Evolutionary conservation across 2,888 invertebrate species (phyloP), one percentile per base, ranked within the genome.

Genomic region (Malachius bipustulatus): DNA sequence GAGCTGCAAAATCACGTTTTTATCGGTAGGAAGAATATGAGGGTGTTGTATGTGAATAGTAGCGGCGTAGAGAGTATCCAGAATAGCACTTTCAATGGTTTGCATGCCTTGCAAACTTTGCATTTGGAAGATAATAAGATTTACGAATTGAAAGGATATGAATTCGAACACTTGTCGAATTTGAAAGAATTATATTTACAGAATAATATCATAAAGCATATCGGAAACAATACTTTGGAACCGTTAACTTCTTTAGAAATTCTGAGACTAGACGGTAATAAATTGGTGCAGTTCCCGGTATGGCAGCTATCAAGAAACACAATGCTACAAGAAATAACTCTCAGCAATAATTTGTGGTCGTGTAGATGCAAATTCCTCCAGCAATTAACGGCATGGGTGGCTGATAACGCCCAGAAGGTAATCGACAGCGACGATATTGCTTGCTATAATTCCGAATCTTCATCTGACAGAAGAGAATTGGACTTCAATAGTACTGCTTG

Each of bases 341-440:
- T 90, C 37, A 82, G 84, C 9, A 76, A 81, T 49, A 91, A 91
- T 62, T 73, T 77, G 41, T 91, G 90, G 90, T 82, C 83, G 27
- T 91, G 91, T 57, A 79, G 85, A 49, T 91, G 91, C 64, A 81
- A 83, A 57, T 89, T 85, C 64, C 70, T 90, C 51, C 82, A 84
- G 60, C 82, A 82, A 52, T 67, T 88, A 48, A 82, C 85, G 39
- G 71, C 78, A 45, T 89, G 85, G 73, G 76, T 87, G 41, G 73
- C 77, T 19, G 83, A 84, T 57, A 84, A 84, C 59, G 77, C 79
- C 40, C 74, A 79, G 59, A 81, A 81, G 63, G 78, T 87, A 46
- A 68, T 81, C 41, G 87, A 87, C 59, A 73, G 77, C 46, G 71
- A 73, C 45, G 82, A 83, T 52, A 77, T 87, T 49, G 82, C 78